Evolutionary conservation across 2,113 vertebrate genomes (phyloP), one percentile per base, ranked within the genome.

Genomic region (Scopus umbretta): DNA sequence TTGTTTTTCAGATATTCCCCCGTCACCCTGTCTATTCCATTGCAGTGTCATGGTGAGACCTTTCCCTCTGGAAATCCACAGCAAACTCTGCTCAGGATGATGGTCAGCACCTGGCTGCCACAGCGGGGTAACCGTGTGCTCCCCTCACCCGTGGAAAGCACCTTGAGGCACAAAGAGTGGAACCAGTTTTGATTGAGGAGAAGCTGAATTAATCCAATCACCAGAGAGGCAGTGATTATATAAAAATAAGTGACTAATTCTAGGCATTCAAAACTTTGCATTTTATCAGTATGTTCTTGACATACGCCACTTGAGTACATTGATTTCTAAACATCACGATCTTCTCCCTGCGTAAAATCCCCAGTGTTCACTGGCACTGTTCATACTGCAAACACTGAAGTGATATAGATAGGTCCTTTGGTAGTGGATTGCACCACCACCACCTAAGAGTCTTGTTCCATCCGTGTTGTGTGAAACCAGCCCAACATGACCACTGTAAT

Each of bases 31-130:
- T 6, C 52, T 53, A 5, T 47, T 47, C 61, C 25, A 11, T 19
- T 16, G 18, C 45, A 49, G 47, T 13, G 13, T 13, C 47, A 7
- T 2, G 4, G 45, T 1, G 7, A 53, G 29, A 72, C 22, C 10
- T n/a, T 56, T 67, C 34, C n/a, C 53, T 18, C 2, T 3, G 20
- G 13, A 74, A 67, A 67, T 45, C 59, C 26, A 2, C 2, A 4
- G 21, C 14, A 30, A 58, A 14, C 11, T 14, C 9, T 11, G 30
- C 22, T 8, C 11, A 25, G 25, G 13, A 4, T 16, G 13, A 5
- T 4, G 11, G 10, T 20, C 45, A 40, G 10, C 2, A 2, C 49
- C 40, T 30, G 25, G 5, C 27, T 25, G 32, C 22, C 2, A 1
- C 36, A 42, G 36, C 2, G 2, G 47, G 55, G 27, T 36, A 15